Percentiles rank a stretch among this genome's conserved stretches.
Conservation (phyloP, 2,113 vertebrate species). For the Caranx ignobilis region DNA sequence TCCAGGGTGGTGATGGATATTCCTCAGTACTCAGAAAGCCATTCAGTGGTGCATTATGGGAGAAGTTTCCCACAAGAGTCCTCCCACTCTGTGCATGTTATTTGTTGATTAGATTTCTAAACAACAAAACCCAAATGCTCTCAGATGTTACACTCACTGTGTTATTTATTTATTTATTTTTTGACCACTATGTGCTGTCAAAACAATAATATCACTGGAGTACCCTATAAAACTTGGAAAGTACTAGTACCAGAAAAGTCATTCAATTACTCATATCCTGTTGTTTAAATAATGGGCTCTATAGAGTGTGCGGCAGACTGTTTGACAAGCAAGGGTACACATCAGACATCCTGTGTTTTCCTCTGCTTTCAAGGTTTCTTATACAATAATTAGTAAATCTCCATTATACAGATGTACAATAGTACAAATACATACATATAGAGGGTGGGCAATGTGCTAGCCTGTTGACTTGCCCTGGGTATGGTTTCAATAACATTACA, state of each 20-base stretch:
- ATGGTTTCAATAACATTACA: not conserved
- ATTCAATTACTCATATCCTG: conserved; percentile 30
- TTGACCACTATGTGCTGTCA: not conserved
- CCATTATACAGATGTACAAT: too few species aligned
- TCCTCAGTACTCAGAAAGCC: conserved; percentile 57
- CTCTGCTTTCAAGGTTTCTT: not conserved
- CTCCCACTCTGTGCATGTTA: not conserved
- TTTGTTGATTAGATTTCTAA: not conserved
- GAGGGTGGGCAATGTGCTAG: not conserved
- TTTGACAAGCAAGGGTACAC: not conserved
- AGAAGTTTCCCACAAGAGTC: conserved; percentile 36
- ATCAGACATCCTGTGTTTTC: not conserved
- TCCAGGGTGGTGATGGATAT: conserved; percentile 60
- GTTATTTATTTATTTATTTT: too few species aligned
- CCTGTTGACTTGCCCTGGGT: too few species aligned
- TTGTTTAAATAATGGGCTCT: not conserved
- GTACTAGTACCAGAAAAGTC: not conserved
- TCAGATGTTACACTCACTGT: not conserved
- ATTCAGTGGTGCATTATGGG: conserved; percentile 48
- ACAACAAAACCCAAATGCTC: not conserved
- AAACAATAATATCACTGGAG: not conserved
- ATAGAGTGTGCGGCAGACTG: not conserved
- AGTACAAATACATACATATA: too few species aligned
- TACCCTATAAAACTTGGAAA: not conserved
- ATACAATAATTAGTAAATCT: not conserved